These are phyloP conservation scores for Halocynthia roretzi DNA, from an alignment of 23 tunicate genomes.

Conservation along the genomic window DNA sequence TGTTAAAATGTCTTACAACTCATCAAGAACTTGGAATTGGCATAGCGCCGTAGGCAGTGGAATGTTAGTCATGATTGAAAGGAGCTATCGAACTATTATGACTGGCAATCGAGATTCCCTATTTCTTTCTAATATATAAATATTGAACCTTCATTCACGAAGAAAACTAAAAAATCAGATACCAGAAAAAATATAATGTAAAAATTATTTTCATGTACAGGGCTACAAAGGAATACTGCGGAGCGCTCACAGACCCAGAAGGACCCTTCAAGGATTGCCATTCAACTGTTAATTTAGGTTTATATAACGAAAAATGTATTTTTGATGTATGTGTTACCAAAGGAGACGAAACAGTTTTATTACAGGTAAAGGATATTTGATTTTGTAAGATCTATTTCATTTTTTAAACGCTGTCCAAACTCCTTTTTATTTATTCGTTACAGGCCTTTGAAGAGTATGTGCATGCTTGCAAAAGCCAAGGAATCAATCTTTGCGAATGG, in stretches of 20 bases:
- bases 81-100: too few species aligned
- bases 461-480: background rate
- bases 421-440: background rate
- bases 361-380: background rate
- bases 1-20: too few species aligned
- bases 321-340: conserved; percentile 8
- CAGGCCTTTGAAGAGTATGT: conserved; percentile 12
- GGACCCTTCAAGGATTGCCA: conserved; percentile 5
- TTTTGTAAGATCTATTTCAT: background rate
- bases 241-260: conserved; percentile 9
- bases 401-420: background rate
- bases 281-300: background rate
- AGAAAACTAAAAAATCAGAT: too few species aligned
- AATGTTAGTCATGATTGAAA: too few species aligned
- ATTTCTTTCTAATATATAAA: too few species aligned
- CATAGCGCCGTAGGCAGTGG: too few species aligned
- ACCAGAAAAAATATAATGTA: background rate
- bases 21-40: too few species aligned
- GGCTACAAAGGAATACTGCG: conserved; percentile 6
- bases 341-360: conserved; percentile 1
- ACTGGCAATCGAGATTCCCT: too few species aligned
- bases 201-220: background rate
- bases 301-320: background rate
- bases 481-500: conserved; percentile 2
- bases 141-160: too few species aligned